Base-by-base conservation (phyloP, 2,113 vertebrate genomes). In the Ictalurus punctatus region DNA sequence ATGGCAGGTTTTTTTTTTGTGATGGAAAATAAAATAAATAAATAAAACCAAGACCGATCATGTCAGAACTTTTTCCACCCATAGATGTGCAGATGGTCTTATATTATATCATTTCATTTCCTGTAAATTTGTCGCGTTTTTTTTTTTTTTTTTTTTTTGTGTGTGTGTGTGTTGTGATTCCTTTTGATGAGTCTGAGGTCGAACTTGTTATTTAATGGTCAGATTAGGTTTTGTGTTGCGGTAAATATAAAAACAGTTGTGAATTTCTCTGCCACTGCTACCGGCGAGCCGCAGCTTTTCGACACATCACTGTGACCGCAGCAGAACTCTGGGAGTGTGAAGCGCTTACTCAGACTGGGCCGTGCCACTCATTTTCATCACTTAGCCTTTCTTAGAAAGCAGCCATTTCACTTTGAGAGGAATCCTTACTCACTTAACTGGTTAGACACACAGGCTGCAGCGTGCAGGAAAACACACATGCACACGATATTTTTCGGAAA, bases 401-500 rank as follows among this genome's bases (percentile, higher is more conserved):
- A 44, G 9, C 73, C 37, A 40, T 74, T 74, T 74, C 34, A 74
- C 71, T 74, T 9, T 78, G 23, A 78, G 23, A 48, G 12, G 74
- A 78, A 78, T 80, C 40, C 56, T 76, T 76, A 87, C 86, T 87
- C 86, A 80, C 44, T 40, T 23, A 76, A 40, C 58, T 34, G 27
- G 56, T 54, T 37, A 16, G 44, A 25, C 52, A 37, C 2, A 73
- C 17, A 59, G 34, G 81, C 19, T 83, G 1, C 58, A 37, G 12
- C 30, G 6, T 37, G 81, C 30, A 8, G 7, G 40, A 3, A 54
- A 6, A 73, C 30, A 73, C 14, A 10, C 59, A 79, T 16, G 40
- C 52, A 79, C 59, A 52, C 1, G n/a, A 34, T 10, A 58, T 34
- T 56, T 37, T 40, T 63, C 9, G 25, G 30, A 30, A 73, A 58